Conservation (phyloP, 2,113 vertebrate species). For the Xiphophorus hellerii region DNA sequence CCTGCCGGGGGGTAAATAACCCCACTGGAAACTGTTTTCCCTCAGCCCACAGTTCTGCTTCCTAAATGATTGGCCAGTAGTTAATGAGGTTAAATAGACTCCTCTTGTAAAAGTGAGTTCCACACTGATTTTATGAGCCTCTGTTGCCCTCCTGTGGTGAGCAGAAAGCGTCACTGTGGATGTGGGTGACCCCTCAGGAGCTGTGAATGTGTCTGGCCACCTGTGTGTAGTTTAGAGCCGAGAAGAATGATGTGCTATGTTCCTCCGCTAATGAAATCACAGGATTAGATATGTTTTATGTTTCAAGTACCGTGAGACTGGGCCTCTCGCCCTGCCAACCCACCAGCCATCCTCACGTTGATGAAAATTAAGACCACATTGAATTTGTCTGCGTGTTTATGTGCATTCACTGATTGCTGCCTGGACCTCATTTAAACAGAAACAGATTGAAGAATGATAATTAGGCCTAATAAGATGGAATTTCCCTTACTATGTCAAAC, state of each 20-base stretch:
- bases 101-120: constrained; percentile 45
- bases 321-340: constrained; percentile 50
- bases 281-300: constrained; percentile 73
- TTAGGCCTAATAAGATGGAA: constrained; percentile 78
- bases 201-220: constrained; percentile 46
- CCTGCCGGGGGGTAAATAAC: constrained; percentile 49
- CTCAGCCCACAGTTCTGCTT: constrained; percentile 53
- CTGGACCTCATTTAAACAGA: constrained; percentile 78
- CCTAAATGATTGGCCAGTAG: constrained; percentile 63
- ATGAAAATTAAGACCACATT: constrained; percentile 83
- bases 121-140: constrained; percentile 56
- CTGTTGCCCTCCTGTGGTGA: constrained; percentile 71
- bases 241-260: constrained; percentile 64
- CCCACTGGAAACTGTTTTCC: constrained; percentile 60
- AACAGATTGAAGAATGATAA: constrained; percentile 84
- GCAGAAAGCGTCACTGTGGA: constrained; percentile 30
- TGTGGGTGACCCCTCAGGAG: constrained; percentile 9
- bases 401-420: constrained; percentile 74
- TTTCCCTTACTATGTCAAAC: constrained; percentile 74
- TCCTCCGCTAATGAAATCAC: constrained; percentile 68
- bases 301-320: constrained; percentile 70
- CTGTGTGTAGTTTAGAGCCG: constrained; percentile 64
- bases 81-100: constrained; percentile 67
- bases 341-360: constrained; percentile 59
- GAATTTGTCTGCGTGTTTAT: constrained; percentile 53